Evolutionary conservation across 2,888 invertebrate genomes (phyloP).

Genomic region (Amitus sp.): DNA sequence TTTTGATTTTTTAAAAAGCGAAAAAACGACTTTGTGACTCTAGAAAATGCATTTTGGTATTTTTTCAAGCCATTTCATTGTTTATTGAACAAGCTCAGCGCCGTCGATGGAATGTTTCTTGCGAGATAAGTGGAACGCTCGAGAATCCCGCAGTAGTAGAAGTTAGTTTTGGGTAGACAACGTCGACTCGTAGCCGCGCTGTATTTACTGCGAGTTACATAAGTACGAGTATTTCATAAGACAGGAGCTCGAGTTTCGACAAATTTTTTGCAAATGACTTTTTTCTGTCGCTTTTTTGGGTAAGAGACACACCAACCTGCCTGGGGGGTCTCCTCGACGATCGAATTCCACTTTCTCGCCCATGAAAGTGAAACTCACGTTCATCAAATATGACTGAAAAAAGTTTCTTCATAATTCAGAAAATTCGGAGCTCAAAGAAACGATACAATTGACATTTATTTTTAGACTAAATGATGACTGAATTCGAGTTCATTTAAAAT

Average conservation of each 20-base stretch:
- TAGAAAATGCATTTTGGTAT: no score
- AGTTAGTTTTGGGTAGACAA: neutral
- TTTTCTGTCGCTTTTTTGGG: neutral
- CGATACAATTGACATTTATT: no score
- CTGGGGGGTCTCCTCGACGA: conserved; percentile 80
- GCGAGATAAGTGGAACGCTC: no score
- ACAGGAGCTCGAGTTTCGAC: no score
- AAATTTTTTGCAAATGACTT: conserved; percentile 1
- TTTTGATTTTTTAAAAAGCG: no score
- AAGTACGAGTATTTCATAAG: no score
- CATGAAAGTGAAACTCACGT: conserved; percentile 75
- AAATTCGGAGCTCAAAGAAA: no score
- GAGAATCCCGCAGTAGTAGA: neutral
- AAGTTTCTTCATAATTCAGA: neutral
- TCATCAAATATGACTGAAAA: conserved; percentile 73
- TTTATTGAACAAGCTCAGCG: no score
- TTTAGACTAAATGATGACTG: no score
- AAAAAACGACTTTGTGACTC: no score
- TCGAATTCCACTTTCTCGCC: conserved; percentile 79
- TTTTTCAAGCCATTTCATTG: no score
- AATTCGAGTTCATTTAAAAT: no score
- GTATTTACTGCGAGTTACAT: neutral
- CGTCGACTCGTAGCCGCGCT: neutral
- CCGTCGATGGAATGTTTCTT: neutral
- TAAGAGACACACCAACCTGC: conserved; percentile 69